phyloP scores from a whole-genome alignment of 2,888 invertebrate genomes.

The Agrotis ipsilon region DNA sequence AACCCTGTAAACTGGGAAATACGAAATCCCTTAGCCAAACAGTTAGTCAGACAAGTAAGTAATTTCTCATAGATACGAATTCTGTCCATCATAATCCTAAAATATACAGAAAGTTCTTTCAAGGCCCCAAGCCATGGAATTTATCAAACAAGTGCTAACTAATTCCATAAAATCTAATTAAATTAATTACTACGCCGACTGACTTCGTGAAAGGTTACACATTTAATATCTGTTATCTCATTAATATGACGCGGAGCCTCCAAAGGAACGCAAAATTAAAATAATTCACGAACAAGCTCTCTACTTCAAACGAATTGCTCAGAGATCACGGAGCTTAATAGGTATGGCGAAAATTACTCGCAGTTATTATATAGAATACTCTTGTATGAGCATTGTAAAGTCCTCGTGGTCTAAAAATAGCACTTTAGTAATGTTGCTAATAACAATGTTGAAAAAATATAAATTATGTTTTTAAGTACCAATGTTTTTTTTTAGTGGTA shows the following conservation, averaged over 20 bases:
- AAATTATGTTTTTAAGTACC: no score
- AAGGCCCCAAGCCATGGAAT: neutral
- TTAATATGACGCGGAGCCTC: conserved; percentile 31
- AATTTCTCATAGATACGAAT: no score
- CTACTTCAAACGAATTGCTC: conserved; percentile 42
- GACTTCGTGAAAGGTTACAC: conserved; percentile 38
- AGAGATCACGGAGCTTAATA: conserved; percentile 13
- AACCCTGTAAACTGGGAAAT: no score
- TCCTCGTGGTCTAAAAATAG: no score
- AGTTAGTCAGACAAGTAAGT: no score
- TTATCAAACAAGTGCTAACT: conserved; percentile 21
- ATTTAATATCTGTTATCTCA: conserved; percentile 41
- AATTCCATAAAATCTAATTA: conserved; percentile 29
- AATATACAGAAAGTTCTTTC: neutral
- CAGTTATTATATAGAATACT: conserved; percentile 7
- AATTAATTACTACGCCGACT: conserved; percentile 39
- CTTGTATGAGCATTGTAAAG: no score
- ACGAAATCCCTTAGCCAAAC: no score
- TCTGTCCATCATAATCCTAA: neutral
- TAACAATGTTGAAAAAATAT: no score
- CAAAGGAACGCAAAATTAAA: conserved; percentile 40
- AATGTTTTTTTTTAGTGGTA: no score
- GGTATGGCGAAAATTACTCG: conserved; percentile 10
- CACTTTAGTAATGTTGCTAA: no score
- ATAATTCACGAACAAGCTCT: conserved; percentile 25